Evolutionary conservation across 2,113 vertebrate genomes (phyloP).

Genomic region (Nycticorax nycticorax): DNA sequence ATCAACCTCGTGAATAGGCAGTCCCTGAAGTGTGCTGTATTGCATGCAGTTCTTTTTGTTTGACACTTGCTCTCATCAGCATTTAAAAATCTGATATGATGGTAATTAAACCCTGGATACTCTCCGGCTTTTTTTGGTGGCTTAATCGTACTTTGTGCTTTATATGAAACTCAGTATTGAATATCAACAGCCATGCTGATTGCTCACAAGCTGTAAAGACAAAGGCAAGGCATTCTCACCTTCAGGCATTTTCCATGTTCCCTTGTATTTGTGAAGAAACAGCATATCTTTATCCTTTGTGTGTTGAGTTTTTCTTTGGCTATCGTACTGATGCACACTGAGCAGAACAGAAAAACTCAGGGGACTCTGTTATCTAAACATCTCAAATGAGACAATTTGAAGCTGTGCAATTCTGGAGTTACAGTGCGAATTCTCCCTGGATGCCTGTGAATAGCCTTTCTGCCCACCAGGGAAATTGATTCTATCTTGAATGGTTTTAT

Average conservation of each 20-base stretch:
- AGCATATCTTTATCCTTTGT: background rate
- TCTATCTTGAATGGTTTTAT: background rate
- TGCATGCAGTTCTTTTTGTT: background rate
- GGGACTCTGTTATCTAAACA: constrained; percentile 4
- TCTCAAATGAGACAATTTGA: constrained; percentile 28
- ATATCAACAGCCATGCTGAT: background rate
- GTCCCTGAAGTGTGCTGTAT: background rate
- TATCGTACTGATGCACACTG: background rate
- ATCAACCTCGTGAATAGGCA: background rate
- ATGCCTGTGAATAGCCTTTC: background rate
- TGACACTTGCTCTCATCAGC: constrained; percentile 46
- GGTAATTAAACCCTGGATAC: constrained; percentile 36
- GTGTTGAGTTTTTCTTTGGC: background rate
- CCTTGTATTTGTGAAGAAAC: background rate
- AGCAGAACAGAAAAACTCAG: background rate
- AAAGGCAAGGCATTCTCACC: background rate
- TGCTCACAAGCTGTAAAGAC: background rate
- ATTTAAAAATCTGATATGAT: constrained; percentile 1
- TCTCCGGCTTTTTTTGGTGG: constrained; percentile 16
- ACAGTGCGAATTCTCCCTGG: background rate
- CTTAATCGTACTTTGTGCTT: background rate
- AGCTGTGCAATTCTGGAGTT: background rate
- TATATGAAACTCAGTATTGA: background rate
- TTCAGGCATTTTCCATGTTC: background rate
- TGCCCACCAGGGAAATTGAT: background rate